These are phyloP conservation scores for Rhegmatorhina hoffmannsi DNA, from an alignment of 2,113 vertebrate genomes.

Conservation along the genomic window DNA sequence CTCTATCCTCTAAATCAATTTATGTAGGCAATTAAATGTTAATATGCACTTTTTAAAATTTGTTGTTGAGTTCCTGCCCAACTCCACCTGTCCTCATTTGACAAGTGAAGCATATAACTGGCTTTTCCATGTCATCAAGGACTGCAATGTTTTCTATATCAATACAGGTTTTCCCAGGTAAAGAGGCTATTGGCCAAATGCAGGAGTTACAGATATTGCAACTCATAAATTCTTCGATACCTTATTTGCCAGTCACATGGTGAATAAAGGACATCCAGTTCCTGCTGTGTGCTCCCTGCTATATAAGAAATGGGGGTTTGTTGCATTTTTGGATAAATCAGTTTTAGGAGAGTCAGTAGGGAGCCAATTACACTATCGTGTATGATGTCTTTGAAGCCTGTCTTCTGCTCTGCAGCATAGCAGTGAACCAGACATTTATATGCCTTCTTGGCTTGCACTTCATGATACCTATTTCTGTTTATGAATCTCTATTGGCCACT, in stretches of 20 bases:
- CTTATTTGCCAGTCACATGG: not conserved
- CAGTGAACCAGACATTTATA: not conserved
- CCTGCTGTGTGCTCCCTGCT: not conserved
- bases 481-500: not conserved
- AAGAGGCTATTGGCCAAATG: not conserved
- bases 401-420: constrained; percentile 4
- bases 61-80: not conserved
- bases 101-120: not conserved
- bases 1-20: not conserved
- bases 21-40: not conserved
- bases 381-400: not conserved
- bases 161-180: not conserved
- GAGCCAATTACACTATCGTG: not conserved
- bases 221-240: not conserved
- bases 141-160: not conserved
- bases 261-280: not conserved
- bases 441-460: not conserved
- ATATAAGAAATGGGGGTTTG: not conserved
- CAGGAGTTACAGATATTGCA: not conserved
- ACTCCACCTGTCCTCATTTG: not conserved
- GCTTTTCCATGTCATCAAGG: not conserved
- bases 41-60: not conserved
- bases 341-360: not conserved
- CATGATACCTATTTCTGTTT: not conserved
- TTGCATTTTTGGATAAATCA: not conserved